A percentile compares a stretch with the other conserved stretches of the same genome.
These are phyloP conservation scores for Cistogaster globosa DNA, from an alignment of 2,888 invertebrate genomes.

Conservation along the genomic window DNA sequence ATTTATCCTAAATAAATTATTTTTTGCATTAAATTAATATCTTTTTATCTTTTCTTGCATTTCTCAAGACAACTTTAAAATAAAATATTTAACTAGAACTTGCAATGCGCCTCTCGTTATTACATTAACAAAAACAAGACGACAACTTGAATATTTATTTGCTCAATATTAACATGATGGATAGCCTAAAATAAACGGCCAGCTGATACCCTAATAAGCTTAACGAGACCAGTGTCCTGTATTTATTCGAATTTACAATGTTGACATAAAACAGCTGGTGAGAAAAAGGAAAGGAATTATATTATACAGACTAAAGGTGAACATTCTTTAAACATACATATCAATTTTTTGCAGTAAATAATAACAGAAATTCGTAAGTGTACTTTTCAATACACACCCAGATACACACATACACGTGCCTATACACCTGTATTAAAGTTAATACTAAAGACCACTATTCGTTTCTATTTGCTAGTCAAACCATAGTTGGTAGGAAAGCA, in stretches of 20 bases:
- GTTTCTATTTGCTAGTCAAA: conserved; percentile 16
- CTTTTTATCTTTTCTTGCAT: too few relatives aligned
- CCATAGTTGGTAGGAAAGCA: conserved; percentile 4
- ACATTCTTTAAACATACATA: conserved; percentile 33
- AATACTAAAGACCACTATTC: conserved; percentile 9
- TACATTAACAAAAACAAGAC: not conserved
- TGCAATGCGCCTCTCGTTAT: not conserved
- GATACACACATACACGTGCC: not conserved
- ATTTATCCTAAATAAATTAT: too few relatives aligned
- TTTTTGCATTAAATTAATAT: too few relatives aligned
- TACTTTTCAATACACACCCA: not conserved
- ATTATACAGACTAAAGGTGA: conserved; percentile 9
- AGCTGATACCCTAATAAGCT: conserved; percentile 37
- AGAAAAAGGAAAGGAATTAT: not conserved
- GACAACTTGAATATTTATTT: not conserved
- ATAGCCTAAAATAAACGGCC: conserved; percentile 23
- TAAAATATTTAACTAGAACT: too few relatives aligned
- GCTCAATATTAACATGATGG: conserved; percentile 2
- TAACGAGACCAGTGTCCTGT: conserved; percentile 47
- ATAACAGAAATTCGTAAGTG: conserved; percentile 27
- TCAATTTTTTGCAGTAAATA: conserved; percentile 36
- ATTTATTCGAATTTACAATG: conserved; percentile 36
- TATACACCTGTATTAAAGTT: not conserved
- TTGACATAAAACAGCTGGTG: conserved; percentile 23
- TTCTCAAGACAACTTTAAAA: too few relatives aligned